Evolutionary conservation across 1,140 invertebrate species (phyloP).

Genomic region (Anastrepha obliqua): DNA sequence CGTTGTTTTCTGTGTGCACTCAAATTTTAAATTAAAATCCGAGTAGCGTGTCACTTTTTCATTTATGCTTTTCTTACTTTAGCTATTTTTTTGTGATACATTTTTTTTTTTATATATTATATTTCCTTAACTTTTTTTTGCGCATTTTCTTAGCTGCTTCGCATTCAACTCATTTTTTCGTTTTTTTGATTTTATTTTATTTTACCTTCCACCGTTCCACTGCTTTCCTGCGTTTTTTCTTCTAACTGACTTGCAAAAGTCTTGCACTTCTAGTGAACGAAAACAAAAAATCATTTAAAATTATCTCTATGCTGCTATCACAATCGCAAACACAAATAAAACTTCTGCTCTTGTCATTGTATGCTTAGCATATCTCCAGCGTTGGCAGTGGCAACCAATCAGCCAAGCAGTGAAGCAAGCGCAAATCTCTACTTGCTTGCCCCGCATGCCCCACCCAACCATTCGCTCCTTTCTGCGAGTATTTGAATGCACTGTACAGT

Average conservation of each 20-base stretch:
- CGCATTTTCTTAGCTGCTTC: not conserved
- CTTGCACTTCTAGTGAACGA: not conserved
- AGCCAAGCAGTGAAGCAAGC: conserved; percentile 37
- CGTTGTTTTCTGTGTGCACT: not conserved
- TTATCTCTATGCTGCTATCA: conserved; percentile 26
- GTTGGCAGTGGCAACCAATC: conserved; percentile 27
- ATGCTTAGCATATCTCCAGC: conserved; percentile 1
- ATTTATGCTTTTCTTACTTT: not conserved
- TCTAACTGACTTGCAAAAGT: not conserved
- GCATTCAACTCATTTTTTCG: not conserved
- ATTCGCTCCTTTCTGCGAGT: not conserved
- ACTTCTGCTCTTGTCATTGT: not conserved
- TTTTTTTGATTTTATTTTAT: not conserved
- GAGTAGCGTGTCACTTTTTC: conserved; percentile 29
- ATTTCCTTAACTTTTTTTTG: too few relatives aligned
- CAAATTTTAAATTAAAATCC: conserved; percentile 45
- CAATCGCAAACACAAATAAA: conserved; percentile 35
- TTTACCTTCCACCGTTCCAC: not conserved
- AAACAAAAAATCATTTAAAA: not conserved
- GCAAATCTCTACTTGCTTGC: not conserved
- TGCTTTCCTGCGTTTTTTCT: not conserved
- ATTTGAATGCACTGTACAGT: not conserved
- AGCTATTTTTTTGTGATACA: too few relatives aligned
- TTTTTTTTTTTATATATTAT: too few relatives aligned
- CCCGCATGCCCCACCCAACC: not conserved